Evolutionary conservation across 2,888 invertebrate species (phyloP).

Genomic region (Drosophila pseudotalamancana): DNA sequence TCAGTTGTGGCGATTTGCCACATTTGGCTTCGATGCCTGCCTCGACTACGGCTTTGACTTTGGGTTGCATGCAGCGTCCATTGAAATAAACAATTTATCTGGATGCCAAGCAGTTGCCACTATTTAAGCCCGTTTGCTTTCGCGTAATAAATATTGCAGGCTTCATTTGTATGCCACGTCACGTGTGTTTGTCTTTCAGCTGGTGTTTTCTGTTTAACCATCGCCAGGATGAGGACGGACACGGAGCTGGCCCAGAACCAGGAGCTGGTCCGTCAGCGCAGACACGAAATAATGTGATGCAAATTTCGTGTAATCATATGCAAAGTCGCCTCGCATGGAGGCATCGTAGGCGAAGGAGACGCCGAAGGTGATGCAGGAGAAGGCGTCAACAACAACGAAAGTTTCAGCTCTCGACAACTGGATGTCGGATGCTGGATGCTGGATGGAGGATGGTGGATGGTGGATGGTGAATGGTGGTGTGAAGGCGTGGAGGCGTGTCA

Average conservation of each 20-base stretch:
- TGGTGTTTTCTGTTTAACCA: conserved; percentile 6
- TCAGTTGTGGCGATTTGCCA: conserved; percentile 57
- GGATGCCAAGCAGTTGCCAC: conserved; percentile 45
- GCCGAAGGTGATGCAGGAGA: not conserved
- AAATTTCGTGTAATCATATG: conserved; percentile 77
- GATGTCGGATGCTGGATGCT: conserved; percentile 23
- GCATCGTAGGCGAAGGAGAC: not conserved
- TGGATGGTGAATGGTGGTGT: too few species aligned
- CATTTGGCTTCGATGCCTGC: conserved; percentile 1
- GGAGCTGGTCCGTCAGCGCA: conserved; percentile 19
- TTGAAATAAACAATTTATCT: conserved; percentile 48
- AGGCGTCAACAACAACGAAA: conserved; percentile 46
- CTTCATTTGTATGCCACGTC: conserved; percentile 68
- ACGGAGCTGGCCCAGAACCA: conserved; percentile 8
- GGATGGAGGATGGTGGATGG: conserved; percentile 14
- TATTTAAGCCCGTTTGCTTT: conserved; percentile 28
- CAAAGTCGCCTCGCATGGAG: conserved; percentile 63
- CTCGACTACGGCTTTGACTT: not conserved
- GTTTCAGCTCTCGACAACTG: conserved; percentile 55
- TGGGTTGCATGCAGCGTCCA: not conserved
- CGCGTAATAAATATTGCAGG: conserved; percentile 67
- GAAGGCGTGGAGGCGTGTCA: conserved; percentile 47
- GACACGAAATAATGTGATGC: conserved; percentile 70
- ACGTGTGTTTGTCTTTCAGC: conserved; percentile 54
- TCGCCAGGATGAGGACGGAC: too few species aligned